Evolutionary conservation across 2,113 vertebrate species (phyloP).

Genomic region (Patagioenas fasciata): DNA sequence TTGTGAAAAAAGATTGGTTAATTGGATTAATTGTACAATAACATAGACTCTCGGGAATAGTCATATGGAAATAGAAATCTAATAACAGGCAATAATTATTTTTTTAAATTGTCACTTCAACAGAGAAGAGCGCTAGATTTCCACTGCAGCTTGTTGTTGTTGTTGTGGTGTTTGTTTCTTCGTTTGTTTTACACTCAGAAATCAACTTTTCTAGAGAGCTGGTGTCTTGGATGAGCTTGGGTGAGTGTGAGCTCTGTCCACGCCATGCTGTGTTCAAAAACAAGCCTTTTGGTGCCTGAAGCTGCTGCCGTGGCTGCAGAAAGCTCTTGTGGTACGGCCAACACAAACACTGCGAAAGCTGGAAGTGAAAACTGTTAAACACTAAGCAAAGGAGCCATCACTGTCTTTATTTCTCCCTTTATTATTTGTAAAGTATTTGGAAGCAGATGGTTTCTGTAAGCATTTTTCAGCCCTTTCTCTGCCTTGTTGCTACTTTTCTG

Average conservation of each 20-base stretch:
- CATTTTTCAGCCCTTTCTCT: background rate
- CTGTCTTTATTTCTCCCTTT: background rate
- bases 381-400: background rate
- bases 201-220: background rate
- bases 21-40: constrained; percentile 9
- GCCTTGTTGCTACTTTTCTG: background rate
- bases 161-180: background rate
- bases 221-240: background rate
- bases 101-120: background rate
- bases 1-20: background rate
- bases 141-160: background rate
- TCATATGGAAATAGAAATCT: background rate
- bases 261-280: background rate
- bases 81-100: background rate
- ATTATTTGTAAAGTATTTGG: background rate
- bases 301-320: background rate
- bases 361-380: background rate
- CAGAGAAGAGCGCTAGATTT: background rate
- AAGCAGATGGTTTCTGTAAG: background rate
- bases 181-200: background rate
- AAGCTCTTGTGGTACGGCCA: background rate
- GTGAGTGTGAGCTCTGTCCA: background rate
- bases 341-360: background rate
- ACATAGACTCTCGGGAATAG: background rate
- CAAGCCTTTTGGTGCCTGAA: background rate